These are phyloP conservation scores for Actinemys pallida DNA, from an alignment of 2,113 vertebrate genomes.

Conservation along the genomic window DNA sequence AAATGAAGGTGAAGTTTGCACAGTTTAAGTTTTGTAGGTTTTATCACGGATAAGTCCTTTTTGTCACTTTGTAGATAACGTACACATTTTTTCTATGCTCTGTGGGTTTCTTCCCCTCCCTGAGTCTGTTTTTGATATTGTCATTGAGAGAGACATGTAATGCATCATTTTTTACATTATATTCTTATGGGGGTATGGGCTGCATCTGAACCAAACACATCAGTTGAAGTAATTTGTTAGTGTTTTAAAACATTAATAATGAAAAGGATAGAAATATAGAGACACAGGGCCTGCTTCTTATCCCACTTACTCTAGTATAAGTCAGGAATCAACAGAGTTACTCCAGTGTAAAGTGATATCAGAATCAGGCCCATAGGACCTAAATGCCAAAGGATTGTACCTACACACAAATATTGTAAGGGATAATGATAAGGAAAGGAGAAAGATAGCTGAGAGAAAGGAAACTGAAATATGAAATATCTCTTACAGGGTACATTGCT, in stretches of 20 bases:
- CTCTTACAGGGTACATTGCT: not conserved
- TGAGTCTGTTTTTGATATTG: not conserved
- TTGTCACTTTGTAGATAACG: constrained; percentile 11
- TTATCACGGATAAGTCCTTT: constrained; percentile 24
- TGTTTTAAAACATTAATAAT: constrained; percentile 16
- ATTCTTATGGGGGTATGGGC: not conserved
- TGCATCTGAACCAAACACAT: not conserved
- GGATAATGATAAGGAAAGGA: not conserved
- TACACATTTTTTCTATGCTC: constrained; percentile 2
- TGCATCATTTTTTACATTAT: not conserved
- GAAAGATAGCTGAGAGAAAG: constrained; percentile 18
- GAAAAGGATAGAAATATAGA: not conserved
- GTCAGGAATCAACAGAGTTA: not conserved
- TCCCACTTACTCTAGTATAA: constrained; percentile 24
- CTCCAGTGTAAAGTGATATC: not conserved
- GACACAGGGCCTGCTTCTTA: not conserved
- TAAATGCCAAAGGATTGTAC: not conserved
- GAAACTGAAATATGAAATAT: constrained; percentile 38
- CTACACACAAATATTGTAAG: constrained; percentile 4
- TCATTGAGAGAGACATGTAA: not conserved
- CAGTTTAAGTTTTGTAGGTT: constrained; percentile 33
- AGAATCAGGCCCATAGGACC: not conserved
- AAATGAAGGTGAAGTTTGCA: constrained; percentile 27
- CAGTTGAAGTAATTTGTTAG: constrained; percentile 16
- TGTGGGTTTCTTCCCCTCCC: not conserved